A percentile compares a stretch with the other conserved stretches of the same genome.
Conservation (phyloP, 2,888 invertebrate genomes). For the Autographa pulchrina region DNA sequence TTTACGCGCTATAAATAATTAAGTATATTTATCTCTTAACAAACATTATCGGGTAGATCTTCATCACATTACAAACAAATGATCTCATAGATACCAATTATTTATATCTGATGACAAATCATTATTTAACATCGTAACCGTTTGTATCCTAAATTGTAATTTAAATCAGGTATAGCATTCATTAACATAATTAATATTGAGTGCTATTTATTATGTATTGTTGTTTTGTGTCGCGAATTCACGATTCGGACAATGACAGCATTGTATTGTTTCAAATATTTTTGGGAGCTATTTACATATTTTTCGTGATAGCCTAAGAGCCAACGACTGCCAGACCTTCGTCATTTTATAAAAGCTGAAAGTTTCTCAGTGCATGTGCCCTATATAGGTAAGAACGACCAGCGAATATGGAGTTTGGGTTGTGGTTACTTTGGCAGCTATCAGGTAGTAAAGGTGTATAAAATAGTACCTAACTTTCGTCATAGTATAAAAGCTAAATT, state of each 20-base stretch:
- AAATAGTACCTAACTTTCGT: too few species aligned
- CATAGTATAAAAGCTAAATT: too few species aligned
- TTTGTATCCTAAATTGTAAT: constrained; percentile 2
- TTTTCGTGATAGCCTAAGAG: too few species aligned
- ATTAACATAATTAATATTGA: neutral
- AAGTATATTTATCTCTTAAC: neutral
- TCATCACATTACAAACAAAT: neutral
- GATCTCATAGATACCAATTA: neutral
- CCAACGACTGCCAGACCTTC: too few species aligned
- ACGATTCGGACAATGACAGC: neutral
- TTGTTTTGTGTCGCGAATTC: neutral
- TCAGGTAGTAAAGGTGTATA: too few species aligned
- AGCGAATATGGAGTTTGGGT: too few species aligned
- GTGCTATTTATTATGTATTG: neutral
- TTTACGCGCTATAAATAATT: neutral
- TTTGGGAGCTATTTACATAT: constrained; percentile 1
- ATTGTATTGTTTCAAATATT: constrained; percentile 2
- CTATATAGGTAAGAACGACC: too few species aligned
- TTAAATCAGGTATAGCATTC: neutral
- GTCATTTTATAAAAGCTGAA: too few species aligned
- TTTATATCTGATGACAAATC: neutral
- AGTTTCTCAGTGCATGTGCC: too few species aligned
- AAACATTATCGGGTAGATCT: neutral
- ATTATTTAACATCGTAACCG: neutral
- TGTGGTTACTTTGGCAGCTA: too few species aligned